Evolutionary conservation across 2,888 invertebrate species (phyloP), one percentile per base, ranked within the genome.

Genomic region (Heterodera filipjevi): DNA sequence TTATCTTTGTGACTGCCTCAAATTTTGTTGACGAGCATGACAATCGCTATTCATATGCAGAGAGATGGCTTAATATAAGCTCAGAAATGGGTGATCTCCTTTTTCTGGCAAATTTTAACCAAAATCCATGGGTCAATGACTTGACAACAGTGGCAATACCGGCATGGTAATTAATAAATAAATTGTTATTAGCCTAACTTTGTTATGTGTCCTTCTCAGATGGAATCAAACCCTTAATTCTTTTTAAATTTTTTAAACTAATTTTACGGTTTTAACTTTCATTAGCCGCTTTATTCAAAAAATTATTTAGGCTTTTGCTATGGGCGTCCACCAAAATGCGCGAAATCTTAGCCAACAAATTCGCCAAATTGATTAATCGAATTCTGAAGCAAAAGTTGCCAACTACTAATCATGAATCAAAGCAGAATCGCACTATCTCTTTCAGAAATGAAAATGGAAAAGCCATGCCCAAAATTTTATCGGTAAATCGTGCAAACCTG

Each of bases 291-390:
- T 46, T 46, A 46, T 16, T 14, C 12, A 1, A 46, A 46, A 46
- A 46, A 46, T 14, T 46, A 22, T 66, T 14, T 66, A 66, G 66
- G 66, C 66, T 66, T 66, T 32, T 66, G 66, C 27, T 66, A 10
- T 66, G 66, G 66, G 66, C 66, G 6, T 66, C 66, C 30, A 27
- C 32, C 22, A 66, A 66, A 33, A 66, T 66, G 66, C 66, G 66
- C 66, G 32, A 66, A 66, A 66, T 66, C 2, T 8, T 66, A 16
- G 66, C 66, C 66, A 16, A 33, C 12, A 30, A 66, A 27, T 66
- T 66, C 33, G 30, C 6, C 39, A 39, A 30, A 32, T 66, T 22
- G 0, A 16, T 27, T 22, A 22, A 22, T 1, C 22, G 19, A 0
- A 19, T 53, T 6, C 6, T 19, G 53, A 53, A 53, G 22, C 19